Evolutionary conservation across 2,888 invertebrate genomes (phyloP).

Genomic region (Argyresthia goedartella): DNA sequence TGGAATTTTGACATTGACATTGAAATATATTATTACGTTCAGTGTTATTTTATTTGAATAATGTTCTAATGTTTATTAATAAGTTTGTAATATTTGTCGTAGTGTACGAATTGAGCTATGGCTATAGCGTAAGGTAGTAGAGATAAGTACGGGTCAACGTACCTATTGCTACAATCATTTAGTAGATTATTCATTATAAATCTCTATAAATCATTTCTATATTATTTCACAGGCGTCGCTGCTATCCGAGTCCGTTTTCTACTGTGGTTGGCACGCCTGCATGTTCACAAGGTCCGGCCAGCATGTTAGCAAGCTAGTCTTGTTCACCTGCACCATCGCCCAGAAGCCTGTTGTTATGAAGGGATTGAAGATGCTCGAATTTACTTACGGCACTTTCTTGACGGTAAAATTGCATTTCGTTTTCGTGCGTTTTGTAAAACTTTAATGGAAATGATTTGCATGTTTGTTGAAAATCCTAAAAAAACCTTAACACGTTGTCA

Average conservation of each 20-base stretch:
- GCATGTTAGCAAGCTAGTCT: conserved; percentile 32
- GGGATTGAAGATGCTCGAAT: conserved; percentile 55
- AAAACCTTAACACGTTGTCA: no score
- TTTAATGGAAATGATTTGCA: not conserved
- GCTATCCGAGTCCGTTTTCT: conserved; percentile 47
- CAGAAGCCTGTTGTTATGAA: conserved; percentile 54
- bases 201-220: no score
- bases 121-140: no score
- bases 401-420: conserved; percentile 22
- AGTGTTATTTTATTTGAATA: no score
- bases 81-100: no score
- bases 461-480: not conserved
- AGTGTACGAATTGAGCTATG: no score
- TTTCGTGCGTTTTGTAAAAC: not conserved
- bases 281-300: conserved; percentile 16
- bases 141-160: no score
- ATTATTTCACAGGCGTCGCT: conserved; percentile 35
- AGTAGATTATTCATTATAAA: no score
- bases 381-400: conserved; percentile 47
- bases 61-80: no score
- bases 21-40: no score
- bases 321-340: conserved; percentile 39
- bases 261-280: conserved; percentile 50
- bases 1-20: no score
- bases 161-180: no score